Evolutionary conservation across 2,113 vertebrate species (phyloP).

Genomic region (Microtus ochrogaster): DNA sequence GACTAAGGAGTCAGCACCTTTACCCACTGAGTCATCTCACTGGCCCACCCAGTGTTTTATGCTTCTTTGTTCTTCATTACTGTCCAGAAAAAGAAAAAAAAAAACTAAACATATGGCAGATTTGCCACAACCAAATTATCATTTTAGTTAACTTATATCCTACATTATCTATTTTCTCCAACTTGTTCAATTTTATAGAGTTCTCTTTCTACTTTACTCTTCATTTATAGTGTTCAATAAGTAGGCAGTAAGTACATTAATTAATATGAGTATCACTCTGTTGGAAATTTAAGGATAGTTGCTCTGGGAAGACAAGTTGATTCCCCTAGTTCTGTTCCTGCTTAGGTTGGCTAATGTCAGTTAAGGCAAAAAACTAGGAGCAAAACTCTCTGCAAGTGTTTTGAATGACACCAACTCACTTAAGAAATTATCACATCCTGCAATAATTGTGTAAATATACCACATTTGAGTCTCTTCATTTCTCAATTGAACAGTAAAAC

Average conservation of each 20-base stretch:
- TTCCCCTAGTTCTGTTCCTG: not conserved
- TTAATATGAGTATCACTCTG: not conserved
- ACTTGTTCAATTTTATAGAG: not conserved
- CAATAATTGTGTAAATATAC: not conserved
- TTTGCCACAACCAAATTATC: not conserved
- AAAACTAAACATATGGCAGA: too few species aligned
- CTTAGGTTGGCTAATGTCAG: not conserved
- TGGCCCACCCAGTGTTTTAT: not conserved
- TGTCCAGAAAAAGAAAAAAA: not conserved
- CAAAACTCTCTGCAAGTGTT: not conserved
- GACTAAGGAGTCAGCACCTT: too few species aligned
- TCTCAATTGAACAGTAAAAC: not conserved
- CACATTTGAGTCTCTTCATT: not conserved
- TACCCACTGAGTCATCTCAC: not conserved
- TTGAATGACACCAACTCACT: not conserved
- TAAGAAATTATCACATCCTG: not conserved
- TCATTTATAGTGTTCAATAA: not conserved
- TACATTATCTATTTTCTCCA: not conserved
- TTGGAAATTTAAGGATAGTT: not conserved
- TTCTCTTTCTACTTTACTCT: not conserved
- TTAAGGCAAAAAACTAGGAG: not conserved
- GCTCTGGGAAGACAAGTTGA: not conserved
- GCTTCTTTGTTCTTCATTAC: not conserved
- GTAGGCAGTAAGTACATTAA: not conserved
- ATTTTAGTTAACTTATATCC: not conserved